phyloP scores from a whole-genome alignment of 2,113 vertebrate genomes.

The Cervus canadensis region DNA sequence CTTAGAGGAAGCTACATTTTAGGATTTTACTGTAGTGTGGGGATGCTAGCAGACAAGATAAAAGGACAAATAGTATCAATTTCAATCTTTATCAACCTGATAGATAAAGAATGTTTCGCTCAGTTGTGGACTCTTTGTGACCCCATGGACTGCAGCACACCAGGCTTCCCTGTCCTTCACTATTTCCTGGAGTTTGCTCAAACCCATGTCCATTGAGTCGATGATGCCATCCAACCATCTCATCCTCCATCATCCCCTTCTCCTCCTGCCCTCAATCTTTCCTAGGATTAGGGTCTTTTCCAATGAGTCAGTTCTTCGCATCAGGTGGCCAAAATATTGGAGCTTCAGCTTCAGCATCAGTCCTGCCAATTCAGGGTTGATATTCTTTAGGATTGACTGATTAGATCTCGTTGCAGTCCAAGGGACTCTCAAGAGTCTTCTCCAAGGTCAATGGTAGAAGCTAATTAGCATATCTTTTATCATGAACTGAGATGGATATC shows the following conservation, averaged over 20 bases:
- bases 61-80: not conserved
- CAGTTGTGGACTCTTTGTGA: not conserved
- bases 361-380: not conserved
- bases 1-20: not conserved
- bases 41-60: not conserved
- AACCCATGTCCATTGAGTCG: not conserved
- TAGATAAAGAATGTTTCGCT: not conserved
- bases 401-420: not conserved
- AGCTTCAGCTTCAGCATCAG: not conserved
- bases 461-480: not conserved
- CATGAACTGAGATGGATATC: not conserved
- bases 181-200: not conserved
- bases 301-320: not conserved
- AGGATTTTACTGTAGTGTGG: not conserved
- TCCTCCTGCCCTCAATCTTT: not conserved
- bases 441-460: not conserved
- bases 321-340: not conserved
- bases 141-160: not conserved
- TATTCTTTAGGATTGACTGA: not conserved
- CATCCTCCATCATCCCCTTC: not conserved
- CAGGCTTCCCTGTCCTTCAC: not conserved
- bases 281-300: not conserved
- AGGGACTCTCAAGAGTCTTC: not conserved
- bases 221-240: not conserved
- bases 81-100: not conserved